Evolutionary conservation across 2,888 invertebrate genomes (phyloP), one percentile per base, ranked within the genome.

Genomic region (Drosophila longiperda): DNA sequence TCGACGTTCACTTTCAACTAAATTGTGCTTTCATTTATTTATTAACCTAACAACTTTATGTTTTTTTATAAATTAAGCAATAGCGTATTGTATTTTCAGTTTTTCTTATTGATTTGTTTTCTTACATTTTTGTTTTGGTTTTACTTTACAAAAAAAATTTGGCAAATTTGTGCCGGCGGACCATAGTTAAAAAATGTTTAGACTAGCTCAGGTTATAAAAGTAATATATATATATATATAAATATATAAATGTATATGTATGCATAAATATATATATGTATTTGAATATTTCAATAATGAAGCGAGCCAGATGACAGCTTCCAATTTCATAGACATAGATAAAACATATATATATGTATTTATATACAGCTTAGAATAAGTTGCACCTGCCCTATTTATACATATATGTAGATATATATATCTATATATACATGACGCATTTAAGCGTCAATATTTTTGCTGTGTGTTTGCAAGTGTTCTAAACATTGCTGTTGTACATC

Each of bases 151-250:
- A 67, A 70, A 5, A 33, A 20, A 12, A 52, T 57, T 50, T 68
- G 89, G 84, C 83, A 68, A 61, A 53, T 48, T 20, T 17, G 36
- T 80, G 84, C 89, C 80, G 58, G 59, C 67, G 88, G 89, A 87
- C 86, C 86, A 87, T 87, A 87, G 86, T 77, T 85, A 87, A 89
- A 78, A 69, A 87, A 83, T 90, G 70, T 87, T 89, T 90, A 89
- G 90, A 90, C 90, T 89, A 90, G 90, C 89, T 89, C 89, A 89
- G 89, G 89, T 90, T 89, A 86, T 79, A 80, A 72, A 75, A 68
- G 78, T 72, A 78, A 75, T 73, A 69, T 73, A 72, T 60, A 58
- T 36, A 50, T 70, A 67, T 55, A 72, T 45, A 59, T 61, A 67
- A 61, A 66, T 36, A 54, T 36, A 11, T 62, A 38, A 54, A 57